A percentile compares a stretch with the other conserved stretches of the same genome.
Evolutionary conservation across 2,113 vertebrate genomes (phyloP).

Genomic region (Sapayoa aenigma): DNA sequence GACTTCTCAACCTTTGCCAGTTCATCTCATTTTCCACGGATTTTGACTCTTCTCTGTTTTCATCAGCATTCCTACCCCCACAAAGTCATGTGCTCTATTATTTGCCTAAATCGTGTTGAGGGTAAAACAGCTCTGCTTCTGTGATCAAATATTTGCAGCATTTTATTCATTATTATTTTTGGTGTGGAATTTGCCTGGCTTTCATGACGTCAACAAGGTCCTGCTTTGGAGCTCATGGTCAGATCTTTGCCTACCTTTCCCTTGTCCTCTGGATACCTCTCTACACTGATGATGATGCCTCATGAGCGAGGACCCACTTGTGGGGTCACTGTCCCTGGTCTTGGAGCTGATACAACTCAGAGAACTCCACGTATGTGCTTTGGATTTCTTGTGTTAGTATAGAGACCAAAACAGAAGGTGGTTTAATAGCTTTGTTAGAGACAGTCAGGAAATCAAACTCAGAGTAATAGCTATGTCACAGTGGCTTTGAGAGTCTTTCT

Average conservation of each 20-base stretch:
- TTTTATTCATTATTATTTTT: constrained; percentile 44
- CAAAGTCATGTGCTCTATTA: constrained; percentile 27
- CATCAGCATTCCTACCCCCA: constrained; percentile 34
- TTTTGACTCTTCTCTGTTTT: constrained; percentile 7
- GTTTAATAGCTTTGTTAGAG: neutral
- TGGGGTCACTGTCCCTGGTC: neutral
- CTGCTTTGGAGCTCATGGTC: neutral
- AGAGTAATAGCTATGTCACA: accelerated
- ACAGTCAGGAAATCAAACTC: neutral
- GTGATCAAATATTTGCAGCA: constrained; percentile 19
- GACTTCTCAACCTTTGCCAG: neutral
- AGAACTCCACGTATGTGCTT: neutral
- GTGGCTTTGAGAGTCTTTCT: neutral
- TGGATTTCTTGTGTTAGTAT: neutral
- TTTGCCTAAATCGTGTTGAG: constrained; percentile 18
- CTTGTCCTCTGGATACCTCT: neutral
- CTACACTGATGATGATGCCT: neutral
- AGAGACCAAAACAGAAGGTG: neutral
- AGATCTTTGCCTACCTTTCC: neutral
- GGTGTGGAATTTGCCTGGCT: constrained; percentile 18
- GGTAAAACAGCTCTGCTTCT: constrained; percentile 28
- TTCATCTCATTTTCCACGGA: neutral
- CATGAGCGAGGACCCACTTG: neutral
- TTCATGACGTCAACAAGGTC: neutral
- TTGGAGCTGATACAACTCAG: neutral